These are phyloP conservation scores for Contarinia nasturtii DNA, from an alignment of 1,140 invertebrate genomes.

Conservation along the genomic window DNA sequence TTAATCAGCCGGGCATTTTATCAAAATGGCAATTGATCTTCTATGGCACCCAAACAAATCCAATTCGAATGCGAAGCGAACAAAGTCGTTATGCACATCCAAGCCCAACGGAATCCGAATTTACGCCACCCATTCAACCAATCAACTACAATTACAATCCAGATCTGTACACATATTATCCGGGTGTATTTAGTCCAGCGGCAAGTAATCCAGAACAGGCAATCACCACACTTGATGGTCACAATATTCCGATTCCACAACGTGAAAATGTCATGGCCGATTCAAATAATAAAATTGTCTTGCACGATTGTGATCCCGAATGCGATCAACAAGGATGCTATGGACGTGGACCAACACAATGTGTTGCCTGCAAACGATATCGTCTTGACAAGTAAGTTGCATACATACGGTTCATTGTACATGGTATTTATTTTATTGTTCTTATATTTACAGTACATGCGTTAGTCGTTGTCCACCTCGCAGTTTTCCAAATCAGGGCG, in stretches of 20 bases:
- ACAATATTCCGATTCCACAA: slow-evolving; percentile 33
- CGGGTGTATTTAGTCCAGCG: slow-evolving; percentile 43
- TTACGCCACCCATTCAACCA: slow-evolving; percentile 14
- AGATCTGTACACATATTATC: slow-evolving; percentile 37
- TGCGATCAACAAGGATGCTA: slow-evolving; percentile 67
- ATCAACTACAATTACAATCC: slow-evolving; percentile 36
- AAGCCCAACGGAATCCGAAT: slow-evolving; percentile 21
- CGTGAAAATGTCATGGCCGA: slow-evolving; percentile 29
- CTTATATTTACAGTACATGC: slow-evolving; percentile 38
- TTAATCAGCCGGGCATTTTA: slow-evolving; percentile 68
- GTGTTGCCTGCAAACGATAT: slow-evolving; percentile 59
- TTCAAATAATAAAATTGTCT: slow-evolving; percentile 39
- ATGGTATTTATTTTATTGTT: not conserved
- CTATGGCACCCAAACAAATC: slow-evolving; percentile 71
- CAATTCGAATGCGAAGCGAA: slow-evolving; percentile 38
- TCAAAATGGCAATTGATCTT: slow-evolving; percentile 87
- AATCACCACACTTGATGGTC: slow-evolving; percentile 44
- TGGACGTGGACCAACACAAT: slow-evolving; percentile 58
- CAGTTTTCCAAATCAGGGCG: slow-evolving; percentile 56
- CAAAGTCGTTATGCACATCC: slow-evolving; percentile 16
- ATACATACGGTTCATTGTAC: not conserved
- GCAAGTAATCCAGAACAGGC: slow-evolving; percentile 47
- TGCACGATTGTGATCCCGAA: slow-evolving; percentile 62
- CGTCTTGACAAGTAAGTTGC: slow-evolving; percentile 51
- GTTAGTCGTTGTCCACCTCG: slow-evolving; percentile 60